phyloP scores from a whole-genome alignment of 1,140 invertebrate species.

The Drosophila sturtevanti region DNA sequence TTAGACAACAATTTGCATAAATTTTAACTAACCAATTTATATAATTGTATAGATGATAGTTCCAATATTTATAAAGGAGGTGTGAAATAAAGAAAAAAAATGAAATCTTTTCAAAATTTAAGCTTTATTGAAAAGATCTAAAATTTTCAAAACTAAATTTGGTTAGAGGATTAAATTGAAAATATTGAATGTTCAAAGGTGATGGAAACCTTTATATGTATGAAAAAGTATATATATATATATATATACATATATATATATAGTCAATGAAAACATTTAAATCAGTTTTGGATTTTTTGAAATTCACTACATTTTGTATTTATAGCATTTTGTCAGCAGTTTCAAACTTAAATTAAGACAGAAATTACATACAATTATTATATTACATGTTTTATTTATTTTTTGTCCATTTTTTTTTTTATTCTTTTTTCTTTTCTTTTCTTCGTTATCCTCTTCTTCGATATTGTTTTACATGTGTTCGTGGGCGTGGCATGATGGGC shows the following conservation, averaged over 20 bases:
- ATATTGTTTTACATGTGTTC: slow-evolving; percentile 46
- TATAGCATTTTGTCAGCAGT: slow-evolving; percentile 76
- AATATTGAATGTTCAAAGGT: too few relatives aligned
- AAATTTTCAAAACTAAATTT: too few relatives aligned
- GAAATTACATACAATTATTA: slow-evolving; percentile 65
- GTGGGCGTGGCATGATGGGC: slow-evolving; percentile 67
- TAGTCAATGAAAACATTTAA: background rate
- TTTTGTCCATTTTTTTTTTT: slow-evolving; percentile 51
- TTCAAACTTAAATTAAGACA: slow-evolving; percentile 66
- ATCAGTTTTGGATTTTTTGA: slow-evolving; percentile 54
- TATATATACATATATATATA: background rate
- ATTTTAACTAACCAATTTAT: slow-evolving; percentile 15
- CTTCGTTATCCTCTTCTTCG: slow-evolving; percentile 26
- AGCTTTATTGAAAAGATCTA: too few relatives aligned
- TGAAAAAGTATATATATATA: too few relatives aligned
- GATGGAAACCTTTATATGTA: too few relatives aligned
- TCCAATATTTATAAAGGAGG: too few relatives aligned
- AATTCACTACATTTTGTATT: slow-evolving; percentile 79
- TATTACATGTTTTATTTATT: slow-evolving; percentile 68
- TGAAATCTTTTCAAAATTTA: too few relatives aligned
- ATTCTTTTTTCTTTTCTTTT: slow-evolving; percentile 41
- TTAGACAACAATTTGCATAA: slow-evolving; percentile 40
- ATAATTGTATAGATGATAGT: slow-evolving; percentile 28
- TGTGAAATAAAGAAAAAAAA: too few relatives aligned
- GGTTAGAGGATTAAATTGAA: too few relatives aligned